These are phyloP conservation scores for Orthonevra nobilis DNA, from an alignment of 2,888 invertebrate species.

Conservation along the genomic window DNA sequence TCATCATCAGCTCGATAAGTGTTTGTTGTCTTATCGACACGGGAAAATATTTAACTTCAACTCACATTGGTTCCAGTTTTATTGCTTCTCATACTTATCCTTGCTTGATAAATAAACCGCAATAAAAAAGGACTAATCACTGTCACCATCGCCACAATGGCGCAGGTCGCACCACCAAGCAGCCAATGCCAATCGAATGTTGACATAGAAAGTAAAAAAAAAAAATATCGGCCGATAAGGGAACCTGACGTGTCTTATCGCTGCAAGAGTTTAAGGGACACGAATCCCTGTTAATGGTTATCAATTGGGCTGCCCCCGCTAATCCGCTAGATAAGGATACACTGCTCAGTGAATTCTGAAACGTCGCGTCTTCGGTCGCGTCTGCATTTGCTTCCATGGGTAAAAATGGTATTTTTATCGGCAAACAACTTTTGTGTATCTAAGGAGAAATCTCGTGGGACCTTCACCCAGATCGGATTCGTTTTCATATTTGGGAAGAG, in stretches of 20 bases:
- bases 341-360: conserved; percentile 11
- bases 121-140: conserved; percentile 48
- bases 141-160: conserved; percentile 39
- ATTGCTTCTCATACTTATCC: conserved; percentile 29
- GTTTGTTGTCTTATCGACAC: conserved; percentile 43
- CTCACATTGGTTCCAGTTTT: conserved; percentile 38
- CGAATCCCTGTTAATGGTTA: conserved; percentile 6
- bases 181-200: conserved; percentile 47
- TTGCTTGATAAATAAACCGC: conserved; percentile 40
- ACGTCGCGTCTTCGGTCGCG: background rate
- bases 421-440: conserved; percentile 4
- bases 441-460: conserved; percentile 52
- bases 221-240: conserved; percentile 35
- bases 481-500: conserved; percentile 56
- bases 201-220: conserved; percentile 35
- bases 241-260: conserved; percentile 32
- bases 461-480: conserved; percentile 65
- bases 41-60: conserved; percentile 25
- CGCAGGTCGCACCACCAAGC: conserved; percentile 17
- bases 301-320: conserved; percentile 67
- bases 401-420: conserved; percentile 32
- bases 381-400: background rate
- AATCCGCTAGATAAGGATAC: conserved; percentile 61
- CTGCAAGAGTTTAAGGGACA: conserved; percentile 16
- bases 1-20: conserved; percentile 22